These are phyloP conservation scores for Calyptommatus sinebrachiatus DNA, from an alignment of 2,113 vertebrate genomes.

Conservation along the genomic window DNA sequence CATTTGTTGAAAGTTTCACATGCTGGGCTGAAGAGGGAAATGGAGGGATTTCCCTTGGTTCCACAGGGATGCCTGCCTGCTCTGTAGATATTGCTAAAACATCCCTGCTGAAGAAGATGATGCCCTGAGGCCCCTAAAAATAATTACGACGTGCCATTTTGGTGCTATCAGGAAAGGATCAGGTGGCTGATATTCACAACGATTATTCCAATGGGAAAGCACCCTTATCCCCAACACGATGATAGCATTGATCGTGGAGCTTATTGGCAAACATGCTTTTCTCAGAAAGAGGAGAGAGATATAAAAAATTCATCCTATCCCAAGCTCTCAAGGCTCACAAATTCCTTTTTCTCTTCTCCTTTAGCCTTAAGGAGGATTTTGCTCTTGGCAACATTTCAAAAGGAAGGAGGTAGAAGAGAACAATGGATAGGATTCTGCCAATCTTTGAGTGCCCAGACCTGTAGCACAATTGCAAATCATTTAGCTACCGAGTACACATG, in stretches of 20 bases:
- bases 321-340: background rate
- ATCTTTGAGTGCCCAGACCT: background rate
- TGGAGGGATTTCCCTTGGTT: rapidly evolving
- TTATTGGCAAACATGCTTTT: background rate
- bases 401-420: background rate
- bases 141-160: background rate
- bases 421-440: background rate
- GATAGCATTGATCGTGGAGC: background rate
- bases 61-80: background rate
- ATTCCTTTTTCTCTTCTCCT: background rate
- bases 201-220: conserved; percentile 20
- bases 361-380: background rate
- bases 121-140: background rate
- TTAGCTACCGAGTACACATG: background rate
- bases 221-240: background rate
- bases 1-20: conserved; percentile 14
- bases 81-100: background rate
- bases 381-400: background rate
- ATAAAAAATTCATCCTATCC: background rate
- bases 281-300: background rate
- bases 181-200: background rate
- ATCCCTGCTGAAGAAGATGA: conserved; percentile 1
- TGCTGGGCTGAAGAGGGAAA: background rate
- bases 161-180: conserved; percentile 14
- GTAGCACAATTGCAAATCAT: background rate